Evolutionary conservation across 2,113 vertebrate genomes (phyloP).

Genomic region (Alces alces): DNA sequence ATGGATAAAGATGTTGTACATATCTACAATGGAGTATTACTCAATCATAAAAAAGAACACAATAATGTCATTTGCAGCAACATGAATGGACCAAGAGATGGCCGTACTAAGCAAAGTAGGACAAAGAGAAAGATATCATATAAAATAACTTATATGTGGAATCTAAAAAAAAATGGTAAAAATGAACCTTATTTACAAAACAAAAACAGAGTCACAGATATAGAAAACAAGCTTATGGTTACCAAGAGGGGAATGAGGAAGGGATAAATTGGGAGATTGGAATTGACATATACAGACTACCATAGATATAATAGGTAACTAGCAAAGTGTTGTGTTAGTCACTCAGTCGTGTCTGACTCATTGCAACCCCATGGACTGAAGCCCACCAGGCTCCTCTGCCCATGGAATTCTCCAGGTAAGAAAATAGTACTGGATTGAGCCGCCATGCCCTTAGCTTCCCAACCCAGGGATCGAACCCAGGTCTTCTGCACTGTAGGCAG

Average conservation of each 20-base stretch:
- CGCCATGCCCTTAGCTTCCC: accelerated
- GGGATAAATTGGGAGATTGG: not conserved
- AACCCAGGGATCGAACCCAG: not conserved
- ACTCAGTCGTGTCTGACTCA: not conserved
- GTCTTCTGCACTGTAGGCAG: not conserved
- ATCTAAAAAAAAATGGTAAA: not conserved
- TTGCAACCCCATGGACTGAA: not conserved
- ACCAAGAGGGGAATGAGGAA: not conserved
- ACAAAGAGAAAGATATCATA: not conserved
- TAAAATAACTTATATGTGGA: not conserved
- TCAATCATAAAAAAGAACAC: not conserved
- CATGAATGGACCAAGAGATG: no score
- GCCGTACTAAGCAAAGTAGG: no score
- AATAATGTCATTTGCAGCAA: not conserved
- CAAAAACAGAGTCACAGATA: not conserved
- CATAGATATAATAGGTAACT: not conserved
- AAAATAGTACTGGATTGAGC: not conserved
- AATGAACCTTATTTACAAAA: not conserved
- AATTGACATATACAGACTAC: not conserved
- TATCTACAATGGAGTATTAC: not conserved
- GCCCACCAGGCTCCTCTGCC: not conserved
- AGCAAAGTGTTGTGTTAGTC: not conserved
- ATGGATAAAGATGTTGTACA: not conserved
- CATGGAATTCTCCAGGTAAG: not conserved
- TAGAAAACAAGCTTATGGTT: not conserved